Conservation (phyloP, 2,888 invertebrate species). For the Pachycephus smyrnensis region DNA sequence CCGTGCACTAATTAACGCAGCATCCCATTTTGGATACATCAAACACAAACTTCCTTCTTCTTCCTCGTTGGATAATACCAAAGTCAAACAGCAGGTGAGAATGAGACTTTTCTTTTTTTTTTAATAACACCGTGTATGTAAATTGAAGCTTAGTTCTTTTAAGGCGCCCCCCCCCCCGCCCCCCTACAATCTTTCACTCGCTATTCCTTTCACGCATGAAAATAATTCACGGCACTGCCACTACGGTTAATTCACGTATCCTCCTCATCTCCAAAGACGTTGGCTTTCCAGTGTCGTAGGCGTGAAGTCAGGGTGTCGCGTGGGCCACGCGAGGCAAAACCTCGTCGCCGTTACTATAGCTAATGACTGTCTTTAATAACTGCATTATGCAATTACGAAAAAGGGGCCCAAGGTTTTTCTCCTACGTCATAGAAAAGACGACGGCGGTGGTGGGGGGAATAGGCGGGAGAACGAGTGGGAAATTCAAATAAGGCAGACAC, state of each 20-base stretch:
- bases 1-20: background rate
- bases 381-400: constrained; percentile 50
- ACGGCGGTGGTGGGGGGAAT: background rate
- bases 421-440: background rate
- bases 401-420: constrained; percentile 54
- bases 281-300: constrained; percentile 4
- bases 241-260: background rate
- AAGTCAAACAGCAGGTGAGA: background rate
- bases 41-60: background rate
- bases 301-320: background rate
- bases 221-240: constrained; percentile 15
- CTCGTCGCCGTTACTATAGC: constrained; percentile 26
- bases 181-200: background rate
- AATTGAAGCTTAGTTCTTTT: background rate
- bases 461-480: background rate
- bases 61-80: background rate
- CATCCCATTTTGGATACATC: background rate
- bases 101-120: background rate
- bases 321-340: background rate
- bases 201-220: background rate
- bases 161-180: background rate
- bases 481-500: background rate
- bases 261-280: background rate
- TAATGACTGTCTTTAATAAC: constrained; percentile 44
- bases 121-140: background rate